Percentiles rank a stretch among this genome's conserved stretches.
These are phyloP conservation scores for Lasiurus borealis DNA, from an alignment of 2,113 vertebrate species.

Conservation along the genomic window DNA sequence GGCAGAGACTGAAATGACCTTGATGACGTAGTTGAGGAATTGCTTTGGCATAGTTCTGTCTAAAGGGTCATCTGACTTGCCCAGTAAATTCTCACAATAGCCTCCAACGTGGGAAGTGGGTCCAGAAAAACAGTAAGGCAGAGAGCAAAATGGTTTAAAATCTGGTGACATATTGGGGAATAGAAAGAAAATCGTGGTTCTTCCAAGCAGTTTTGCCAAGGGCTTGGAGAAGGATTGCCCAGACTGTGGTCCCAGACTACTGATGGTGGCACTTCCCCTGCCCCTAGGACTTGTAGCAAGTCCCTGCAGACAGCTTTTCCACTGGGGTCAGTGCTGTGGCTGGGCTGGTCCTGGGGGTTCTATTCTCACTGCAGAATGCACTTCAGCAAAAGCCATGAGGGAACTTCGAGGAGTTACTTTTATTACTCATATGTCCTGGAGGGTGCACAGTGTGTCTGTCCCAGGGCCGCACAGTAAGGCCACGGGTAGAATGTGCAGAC, in stretches of 20 bases:
- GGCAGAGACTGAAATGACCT: neutral
- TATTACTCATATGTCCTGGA: neutral
- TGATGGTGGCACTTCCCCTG: neutral
- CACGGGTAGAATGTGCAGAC: neutral
- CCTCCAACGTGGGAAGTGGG: neutral
- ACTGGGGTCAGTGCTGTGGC: neutral
- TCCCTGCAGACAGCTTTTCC: neutral
- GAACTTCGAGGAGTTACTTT: neutral
- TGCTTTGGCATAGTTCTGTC: neutral
- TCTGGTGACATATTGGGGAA: neutral
- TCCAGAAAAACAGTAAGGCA: neutral
- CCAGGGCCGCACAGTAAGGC: neutral
- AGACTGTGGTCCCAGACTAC: neutral
- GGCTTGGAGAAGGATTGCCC: neutral
- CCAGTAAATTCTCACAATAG: neutral
- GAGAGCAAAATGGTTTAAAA: slow-evolving; percentile 33
- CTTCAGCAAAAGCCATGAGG: neutral
- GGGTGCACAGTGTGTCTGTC: neutral
- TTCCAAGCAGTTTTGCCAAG: neutral
- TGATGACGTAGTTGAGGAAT: neutral
- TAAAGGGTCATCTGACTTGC: neutral
- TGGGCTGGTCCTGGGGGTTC: neutral
- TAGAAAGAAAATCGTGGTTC: neutral
- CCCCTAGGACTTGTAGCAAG: neutral
- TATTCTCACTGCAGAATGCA: neutral